phyloP scores from a whole-genome alignment of 2,797 vertebrate genomes.

The Acanthurus tractus region DNA sequence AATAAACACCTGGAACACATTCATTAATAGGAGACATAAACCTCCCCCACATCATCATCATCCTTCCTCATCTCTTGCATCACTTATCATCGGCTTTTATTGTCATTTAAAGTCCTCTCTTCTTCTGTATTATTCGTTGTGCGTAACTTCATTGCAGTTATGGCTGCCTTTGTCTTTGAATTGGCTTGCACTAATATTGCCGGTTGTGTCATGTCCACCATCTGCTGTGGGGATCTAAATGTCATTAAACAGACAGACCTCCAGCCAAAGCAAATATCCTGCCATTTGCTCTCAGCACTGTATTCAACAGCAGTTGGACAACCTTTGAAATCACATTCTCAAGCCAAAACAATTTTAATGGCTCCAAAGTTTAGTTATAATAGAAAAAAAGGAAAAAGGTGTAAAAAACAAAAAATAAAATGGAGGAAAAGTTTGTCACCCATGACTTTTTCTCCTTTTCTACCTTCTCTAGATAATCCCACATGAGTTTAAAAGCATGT shows the following conservation, averaged over 20 bases:
- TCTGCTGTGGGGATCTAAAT: slow-evolving; percentile 55
- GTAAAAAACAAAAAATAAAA: slow-evolving; percentile 3
- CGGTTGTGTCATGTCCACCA: slow-evolving; percentile 46
- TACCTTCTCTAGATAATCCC: slow-evolving; percentile 6
- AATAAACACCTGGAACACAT: slow-evolving; percentile 16
- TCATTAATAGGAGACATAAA: slow-evolving; percentile 3
- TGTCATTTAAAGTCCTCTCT: background rate
- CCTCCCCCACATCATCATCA: background rate
- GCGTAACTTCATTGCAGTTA: slow-evolving; percentile 22
- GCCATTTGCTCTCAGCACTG: slow-evolving; percentile 21
- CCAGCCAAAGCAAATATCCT: slow-evolving; percentile 30
- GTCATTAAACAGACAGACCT: slow-evolving; percentile 56
- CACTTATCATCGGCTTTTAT: background rate
- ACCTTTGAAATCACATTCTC: slow-evolving; percentile 14
- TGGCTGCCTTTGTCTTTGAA: slow-evolving; percentile 26
- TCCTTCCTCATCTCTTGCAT: background rate
- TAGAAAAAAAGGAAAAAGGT: background rate
- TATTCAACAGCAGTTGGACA: slow-evolving; percentile 16
- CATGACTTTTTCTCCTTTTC: slow-evolving; percentile 2
- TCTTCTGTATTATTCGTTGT: slow-evolving; percentile 18
- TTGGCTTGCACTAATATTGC: slow-evolving; percentile 31
- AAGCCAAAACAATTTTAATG: slow-evolving; percentile 12
- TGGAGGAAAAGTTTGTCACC: slow-evolving; percentile 3
- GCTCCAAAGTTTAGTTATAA: slow-evolving; percentile 20
- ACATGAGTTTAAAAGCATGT: slow-evolving; percentile 1